Conservation (phyloP, 2,888 invertebrate species). For the Sturmia bella region DNA sequence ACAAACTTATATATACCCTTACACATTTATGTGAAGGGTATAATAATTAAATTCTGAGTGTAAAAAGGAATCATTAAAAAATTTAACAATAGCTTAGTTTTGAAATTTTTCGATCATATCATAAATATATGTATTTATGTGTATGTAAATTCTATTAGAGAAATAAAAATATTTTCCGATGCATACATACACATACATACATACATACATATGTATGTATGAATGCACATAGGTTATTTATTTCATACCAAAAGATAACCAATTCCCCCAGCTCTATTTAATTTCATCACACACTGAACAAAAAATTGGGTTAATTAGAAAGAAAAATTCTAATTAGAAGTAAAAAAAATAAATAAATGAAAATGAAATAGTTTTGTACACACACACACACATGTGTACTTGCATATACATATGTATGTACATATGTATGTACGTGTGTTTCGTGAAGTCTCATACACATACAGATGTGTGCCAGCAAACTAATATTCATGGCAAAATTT, state of each 20-base stretch:
- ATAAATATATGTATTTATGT: too few species aligned
- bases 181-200: too few species aligned
- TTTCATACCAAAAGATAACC: not conserved
- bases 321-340: conserved; percentile 6
- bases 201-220: not conserved
- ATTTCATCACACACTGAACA: conserved; percentile 17
- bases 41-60: too few species aligned
- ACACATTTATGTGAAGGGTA: too few species aligned
- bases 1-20: too few species aligned
- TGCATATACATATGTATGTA: not conserved
- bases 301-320: conserved; percentile 32
- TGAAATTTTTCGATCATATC: too few species aligned
- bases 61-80: too few species aligned
- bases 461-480: not conserved
- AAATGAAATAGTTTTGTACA: not conserved
- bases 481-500: not conserved
- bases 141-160: too few species aligned
- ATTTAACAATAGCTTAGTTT: too few species aligned
- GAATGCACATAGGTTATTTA: not conserved
- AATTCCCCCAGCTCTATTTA: not conserved
- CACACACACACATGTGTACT: not conserved
- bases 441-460: too few species aligned
- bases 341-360: conserved; percentile 7
- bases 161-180: too few species aligned
- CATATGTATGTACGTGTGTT: not conserved